Percentiles rank a stretch among this genome's conserved stretches.
Evolutionary conservation across 2,797 vertebrate genomes (phyloP).

Genomic region (Pachyuromys duprasi): DNA sequence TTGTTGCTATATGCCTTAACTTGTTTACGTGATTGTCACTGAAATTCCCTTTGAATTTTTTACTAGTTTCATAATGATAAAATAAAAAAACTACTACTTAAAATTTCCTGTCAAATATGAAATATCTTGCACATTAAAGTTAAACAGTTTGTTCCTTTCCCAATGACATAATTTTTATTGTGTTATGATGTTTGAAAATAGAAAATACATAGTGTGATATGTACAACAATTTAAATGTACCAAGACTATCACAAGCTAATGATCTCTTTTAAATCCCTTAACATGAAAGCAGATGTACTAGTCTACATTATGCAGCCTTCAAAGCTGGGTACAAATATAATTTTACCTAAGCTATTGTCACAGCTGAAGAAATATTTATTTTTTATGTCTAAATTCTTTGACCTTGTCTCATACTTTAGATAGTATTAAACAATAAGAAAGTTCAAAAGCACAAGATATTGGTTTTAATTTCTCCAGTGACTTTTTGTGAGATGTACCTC

Average conservation of each 20-base stretch:
- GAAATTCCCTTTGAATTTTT: neutral
- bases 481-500: neutral
- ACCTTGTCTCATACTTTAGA: neutral
- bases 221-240: neutral
- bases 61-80: neutral
- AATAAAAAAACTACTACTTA: neutral
- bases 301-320: neutral
- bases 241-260: neutral
- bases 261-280: neutral
- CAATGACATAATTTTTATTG: neutral
- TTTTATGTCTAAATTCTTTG: constrained; percentile 14
- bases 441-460: constrained; percentile 6
- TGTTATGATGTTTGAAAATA: neutral
- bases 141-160: neutral
- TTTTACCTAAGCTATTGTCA: neutral
- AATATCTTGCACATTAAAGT: neutral
- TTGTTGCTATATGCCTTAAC: neutral
- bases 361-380: constrained; percentile 10
- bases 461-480: neutral
- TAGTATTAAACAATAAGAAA: neutral
- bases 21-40: neutral
- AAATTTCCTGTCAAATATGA: neutral
- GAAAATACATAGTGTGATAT: neutral
- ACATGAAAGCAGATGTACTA: neutral
- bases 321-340: constrained; percentile 22